Conservation (phyloP, 2,888 invertebrate species). For the Folsomia candida region DNA sequence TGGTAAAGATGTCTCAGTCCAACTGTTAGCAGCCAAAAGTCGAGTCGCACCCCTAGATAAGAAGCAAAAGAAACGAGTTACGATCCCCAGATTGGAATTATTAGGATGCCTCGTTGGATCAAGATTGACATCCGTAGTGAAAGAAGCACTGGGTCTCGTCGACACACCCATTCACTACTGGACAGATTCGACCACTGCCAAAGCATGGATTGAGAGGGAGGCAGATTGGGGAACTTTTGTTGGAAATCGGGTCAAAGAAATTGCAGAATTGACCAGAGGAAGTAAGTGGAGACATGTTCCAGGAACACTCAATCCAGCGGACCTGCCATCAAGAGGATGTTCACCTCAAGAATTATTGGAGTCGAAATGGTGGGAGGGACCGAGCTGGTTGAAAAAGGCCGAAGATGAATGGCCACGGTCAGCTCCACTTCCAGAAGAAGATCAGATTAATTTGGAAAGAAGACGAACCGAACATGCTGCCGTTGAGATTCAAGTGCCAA, state of each 20-base stretch:
- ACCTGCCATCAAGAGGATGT: constrained; percentile 25
- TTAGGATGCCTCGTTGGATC: not conserved
- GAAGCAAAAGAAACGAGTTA: not conserved
- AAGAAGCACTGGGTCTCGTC: not conserved
- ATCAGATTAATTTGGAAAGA: not conserved
- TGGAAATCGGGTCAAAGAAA: no score
- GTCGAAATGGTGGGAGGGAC: no score
- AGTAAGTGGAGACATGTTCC: constrained; percentile 14
- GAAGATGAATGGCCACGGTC: constrained; percentile 21
- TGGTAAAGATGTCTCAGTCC: not conserved
- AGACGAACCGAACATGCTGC: not conserved
- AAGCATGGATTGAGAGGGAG: constrained; percentile 8
- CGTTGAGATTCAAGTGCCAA: not conserved
- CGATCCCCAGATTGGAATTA: constrained; percentile 9
- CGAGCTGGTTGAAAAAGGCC: constrained; percentile 24
- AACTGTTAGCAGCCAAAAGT: not conserved
- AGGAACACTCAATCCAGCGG: no score
- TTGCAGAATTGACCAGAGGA: not conserved
- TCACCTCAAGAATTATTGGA: no score
- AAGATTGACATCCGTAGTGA: not conserved
- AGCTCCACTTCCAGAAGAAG: constrained; percentile 9
- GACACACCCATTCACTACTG: not conserved
- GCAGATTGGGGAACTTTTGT: constrained; percentile 21
- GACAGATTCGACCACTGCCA: constrained; percentile 16
- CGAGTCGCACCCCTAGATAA: not conserved